Evolutionary conservation across 2,797 vertebrate species (phyloP).

Genomic region (Gorsachius magnificus): DNA sequence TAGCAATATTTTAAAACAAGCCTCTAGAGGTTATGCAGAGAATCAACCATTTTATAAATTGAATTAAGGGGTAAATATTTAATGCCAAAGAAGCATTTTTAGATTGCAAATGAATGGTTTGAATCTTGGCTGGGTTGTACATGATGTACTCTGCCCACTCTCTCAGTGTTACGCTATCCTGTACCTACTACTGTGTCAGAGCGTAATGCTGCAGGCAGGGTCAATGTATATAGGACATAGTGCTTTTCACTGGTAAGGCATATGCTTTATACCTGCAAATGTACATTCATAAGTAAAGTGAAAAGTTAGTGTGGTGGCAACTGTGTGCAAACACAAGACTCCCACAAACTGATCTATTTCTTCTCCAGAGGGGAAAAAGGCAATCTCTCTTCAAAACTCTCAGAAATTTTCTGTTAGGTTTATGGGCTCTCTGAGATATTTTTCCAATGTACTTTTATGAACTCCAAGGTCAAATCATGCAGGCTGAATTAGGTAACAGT

Average conservation of each 20-base stretch:
- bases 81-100: neutral
- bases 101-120: neutral
- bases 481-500: conserved; percentile 33
- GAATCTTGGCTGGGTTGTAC: neutral
- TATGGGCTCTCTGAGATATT: neutral
- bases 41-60: neutral
- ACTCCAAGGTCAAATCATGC: conserved; percentile 43
- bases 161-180: neutral
- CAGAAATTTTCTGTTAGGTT: neutral
- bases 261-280: neutral
- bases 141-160: neutral
- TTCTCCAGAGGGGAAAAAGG: neutral
- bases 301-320: neutral
- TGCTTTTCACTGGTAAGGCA: neutral
- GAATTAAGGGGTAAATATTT: neutral
- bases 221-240: neutral
- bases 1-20: neutral
- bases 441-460: neutral
- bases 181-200: neutral
- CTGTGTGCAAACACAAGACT: neutral
- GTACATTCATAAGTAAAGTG: neutral
- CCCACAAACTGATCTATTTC: neutral
- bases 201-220: neutral
- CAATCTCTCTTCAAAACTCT: neutral
- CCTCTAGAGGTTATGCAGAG: neutral